Conservation (phyloP, 1,140 invertebrate species). For the Trinorchestia longiramus region DNA sequence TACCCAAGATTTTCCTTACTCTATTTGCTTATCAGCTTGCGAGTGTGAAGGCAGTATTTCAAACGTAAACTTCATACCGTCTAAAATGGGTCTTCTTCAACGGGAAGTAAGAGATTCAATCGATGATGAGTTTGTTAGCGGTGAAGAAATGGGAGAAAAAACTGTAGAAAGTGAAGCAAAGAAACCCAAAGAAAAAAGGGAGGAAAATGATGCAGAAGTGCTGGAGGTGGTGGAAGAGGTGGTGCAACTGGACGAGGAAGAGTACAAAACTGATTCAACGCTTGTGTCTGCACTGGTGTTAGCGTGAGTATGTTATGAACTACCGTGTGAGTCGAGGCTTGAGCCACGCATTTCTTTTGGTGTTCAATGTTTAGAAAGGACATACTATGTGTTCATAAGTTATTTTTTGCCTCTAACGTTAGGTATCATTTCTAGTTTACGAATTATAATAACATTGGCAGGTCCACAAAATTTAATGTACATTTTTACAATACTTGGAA, state of each 20-base stretch:
- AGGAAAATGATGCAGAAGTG: neutral
- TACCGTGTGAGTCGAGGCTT: too few relatives aligned
- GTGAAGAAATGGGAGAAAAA: neutral
- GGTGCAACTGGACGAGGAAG: neutral
- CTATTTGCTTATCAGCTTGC: neutral
- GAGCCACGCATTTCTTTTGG: too few relatives aligned
- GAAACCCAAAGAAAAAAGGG: neutral
- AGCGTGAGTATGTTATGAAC: neutral
- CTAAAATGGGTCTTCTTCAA: neutral
- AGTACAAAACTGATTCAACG: neutral
- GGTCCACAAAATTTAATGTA: too few relatives aligned
- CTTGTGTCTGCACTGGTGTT: conserved; percentile 4
- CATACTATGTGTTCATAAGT: too few relatives aligned
- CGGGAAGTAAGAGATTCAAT: neutral
- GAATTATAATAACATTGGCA: too few relatives aligned
- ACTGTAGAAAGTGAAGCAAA: neutral
- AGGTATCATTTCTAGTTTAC: too few relatives aligned
- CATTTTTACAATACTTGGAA: too few relatives aligned
- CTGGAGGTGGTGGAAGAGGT: neutral
- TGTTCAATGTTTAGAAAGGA: too few relatives aligned
- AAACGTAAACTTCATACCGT: neutral
- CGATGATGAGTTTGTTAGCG: neutral
- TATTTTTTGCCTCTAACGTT: too few relatives aligned
- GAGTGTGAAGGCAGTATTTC: neutral
- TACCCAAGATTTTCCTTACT: neutral